Evolutionary conservation across 1,140 invertebrate species (phyloP), one percentile per base, ranked within the genome.

Genomic region (Spodoptera litura): DNA sequence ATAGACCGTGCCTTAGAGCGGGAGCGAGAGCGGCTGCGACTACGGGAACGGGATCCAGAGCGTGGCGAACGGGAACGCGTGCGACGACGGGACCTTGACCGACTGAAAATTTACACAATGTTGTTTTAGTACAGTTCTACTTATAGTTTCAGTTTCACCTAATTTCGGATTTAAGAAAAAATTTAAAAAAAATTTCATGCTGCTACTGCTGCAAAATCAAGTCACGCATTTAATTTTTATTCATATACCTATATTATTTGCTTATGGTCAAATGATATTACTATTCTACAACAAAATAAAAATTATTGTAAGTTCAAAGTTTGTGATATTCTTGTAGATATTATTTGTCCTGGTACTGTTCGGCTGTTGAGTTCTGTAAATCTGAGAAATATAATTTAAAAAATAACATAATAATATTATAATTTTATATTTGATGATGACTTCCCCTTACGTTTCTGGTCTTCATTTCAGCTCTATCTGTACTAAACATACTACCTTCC

Each of bases 1-100:
- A 89, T 89, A 1, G 93, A 94, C 64, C 93, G 89, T 74, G 88
- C 88, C 82, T 93, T 92, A 77, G 93, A 94, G 66, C 93, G 92
- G 5, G 93, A 94, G 56, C 93, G 87, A 5, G 89, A 91, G 62
- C 93, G 91, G 66, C 88, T 90, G 64, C 93, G 92, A 83, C 87
- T 89, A 83, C 92, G 87, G 2, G 90, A 92, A 35, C 93, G 89
- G 35, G 93, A 93, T 0, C 92, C 91, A 0, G 92, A 93, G 49
- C 92, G 88, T 58, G 92, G 89, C n/a, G 89, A 92, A 70, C 89
- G 92, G 25, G 90, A 93, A 8, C 91, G 87, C 2, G 88, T 89
- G 81, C 90, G 93, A n/a, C 91, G 89, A 59, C 90, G 87, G 66
- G 91, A 91, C 80, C 89, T 88, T 74, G 90, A 91, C 9, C 89